A percentile compares a stretch with the other conserved stretches of the same genome.
These are phyloP conservation scores for Meganola albula DNA, from an alignment of 2,888 invertebrate genomes.

Conservation along the genomic window DNA sequence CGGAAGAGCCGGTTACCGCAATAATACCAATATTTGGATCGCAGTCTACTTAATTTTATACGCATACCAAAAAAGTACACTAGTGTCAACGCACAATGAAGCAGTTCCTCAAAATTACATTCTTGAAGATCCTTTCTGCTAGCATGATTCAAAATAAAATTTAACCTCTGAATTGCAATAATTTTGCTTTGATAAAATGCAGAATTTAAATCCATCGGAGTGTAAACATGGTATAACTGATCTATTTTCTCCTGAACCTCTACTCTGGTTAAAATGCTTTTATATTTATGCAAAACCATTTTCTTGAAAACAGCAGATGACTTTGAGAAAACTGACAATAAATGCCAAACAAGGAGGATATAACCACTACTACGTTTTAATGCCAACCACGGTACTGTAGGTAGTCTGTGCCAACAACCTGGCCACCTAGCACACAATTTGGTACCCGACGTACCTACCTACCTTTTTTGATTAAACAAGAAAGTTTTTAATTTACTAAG, in stretches of 20 bases:
- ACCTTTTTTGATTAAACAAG: too few species aligned
- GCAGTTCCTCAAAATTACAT: slow-evolving; percentile 37
- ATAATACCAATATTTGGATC: slow-evolving; percentile 35
- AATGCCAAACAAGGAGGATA: background rate
- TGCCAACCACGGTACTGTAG: too few species aligned
- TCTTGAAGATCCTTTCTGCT: slow-evolving; percentile 33
- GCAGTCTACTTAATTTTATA: slow-evolving; percentile 38
- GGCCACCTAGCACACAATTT: too few species aligned
- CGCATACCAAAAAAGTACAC: slow-evolving; percentile 56
- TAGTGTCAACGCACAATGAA: slow-evolving; percentile 43
- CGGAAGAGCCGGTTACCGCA: slow-evolving; percentile 38
- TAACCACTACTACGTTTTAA: too few species aligned
- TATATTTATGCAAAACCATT: background rate
- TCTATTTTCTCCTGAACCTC: slow-evolving; percentile 38
- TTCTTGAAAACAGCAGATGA: background rate
- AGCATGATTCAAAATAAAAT: slow-evolving; percentile 33
- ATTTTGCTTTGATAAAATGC: slow-evolving; percentile 35
- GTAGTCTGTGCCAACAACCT: too few species aligned
- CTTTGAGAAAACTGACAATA: background rate
- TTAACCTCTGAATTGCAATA: slow-evolving; percentile 34
- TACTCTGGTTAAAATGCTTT: background rate
- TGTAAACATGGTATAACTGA: slow-evolving; percentile 30
- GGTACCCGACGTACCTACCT: too few species aligned
- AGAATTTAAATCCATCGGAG: slow-evolving; percentile 41
- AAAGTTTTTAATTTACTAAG: too few species aligned